These are phyloP conservation scores for Perca flavescens DNA, from an alignment of 2,113 vertebrate species.

Conservation along the genomic window DNA sequence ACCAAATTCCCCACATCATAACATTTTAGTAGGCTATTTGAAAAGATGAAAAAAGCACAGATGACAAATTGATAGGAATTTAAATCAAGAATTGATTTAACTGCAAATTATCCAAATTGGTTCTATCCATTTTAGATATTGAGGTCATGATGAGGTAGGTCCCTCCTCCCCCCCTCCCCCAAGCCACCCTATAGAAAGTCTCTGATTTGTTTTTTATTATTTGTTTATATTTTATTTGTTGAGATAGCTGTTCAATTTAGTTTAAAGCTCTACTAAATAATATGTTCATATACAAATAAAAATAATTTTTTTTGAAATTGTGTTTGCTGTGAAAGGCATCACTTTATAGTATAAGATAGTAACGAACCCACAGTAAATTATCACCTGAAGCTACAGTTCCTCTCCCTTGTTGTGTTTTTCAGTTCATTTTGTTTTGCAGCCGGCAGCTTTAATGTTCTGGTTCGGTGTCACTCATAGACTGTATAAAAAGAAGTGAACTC, in stretches of 20 bases:
- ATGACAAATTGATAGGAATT: not conserved
- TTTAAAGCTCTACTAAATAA: not conserved
- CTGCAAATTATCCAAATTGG: not conserved
- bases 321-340: no score
- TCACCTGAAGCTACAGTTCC: no score
- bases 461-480: no score
- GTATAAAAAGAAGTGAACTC: no score
- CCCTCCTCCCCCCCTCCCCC: not conserved
- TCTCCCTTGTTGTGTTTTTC: no score
- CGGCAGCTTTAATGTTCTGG: no score
- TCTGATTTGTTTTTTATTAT: not conserved
- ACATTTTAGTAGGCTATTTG: not conserved
- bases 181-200: not conserved
- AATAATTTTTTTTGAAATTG: not conserved
- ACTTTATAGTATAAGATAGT: no score
- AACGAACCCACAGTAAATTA: not conserved
- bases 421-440: no score
- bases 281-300: not conserved
- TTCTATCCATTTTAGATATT: not conserved
- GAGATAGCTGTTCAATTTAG: not conserved
- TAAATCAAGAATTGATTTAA: not conserved
- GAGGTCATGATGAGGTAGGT: not conserved
- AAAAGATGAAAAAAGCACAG: not conserved
- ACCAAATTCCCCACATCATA: not conserved
- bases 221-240: not conserved